Percentiles rank a stretch among this genome's conserved stretches.
Evolutionary conservation across 2,797 vertebrate genomes (phyloP).

Genomic region (Lagorchestes hirsutus): DNA sequence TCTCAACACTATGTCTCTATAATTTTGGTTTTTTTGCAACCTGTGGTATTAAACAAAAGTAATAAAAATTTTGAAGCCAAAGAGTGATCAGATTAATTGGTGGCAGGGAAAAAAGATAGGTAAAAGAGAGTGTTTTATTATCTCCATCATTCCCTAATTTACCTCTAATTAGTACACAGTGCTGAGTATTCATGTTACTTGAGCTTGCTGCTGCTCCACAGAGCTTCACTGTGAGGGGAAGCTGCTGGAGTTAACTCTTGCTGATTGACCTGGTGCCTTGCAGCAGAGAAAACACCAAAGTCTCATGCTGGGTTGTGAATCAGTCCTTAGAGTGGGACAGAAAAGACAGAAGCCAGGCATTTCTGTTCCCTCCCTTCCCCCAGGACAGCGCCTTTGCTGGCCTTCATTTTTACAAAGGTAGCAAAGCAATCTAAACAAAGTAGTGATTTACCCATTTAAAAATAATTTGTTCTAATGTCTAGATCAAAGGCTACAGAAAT

Average conservation of each 20-base stretch:
- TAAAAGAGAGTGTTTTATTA: conserved; percentile 64
- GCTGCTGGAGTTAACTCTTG: conserved; percentile 32
- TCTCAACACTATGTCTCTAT: conserved; percentile 83
- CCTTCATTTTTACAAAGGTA: conserved; percentile 68
- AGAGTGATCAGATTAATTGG: conserved; percentile 80
- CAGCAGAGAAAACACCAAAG: conserved; percentile 79
- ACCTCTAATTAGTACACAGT: conserved; percentile 53
- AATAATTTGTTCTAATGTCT: conserved; percentile 60
- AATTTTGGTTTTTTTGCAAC: conserved; percentile 73
- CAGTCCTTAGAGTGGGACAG: conserved; percentile 11
- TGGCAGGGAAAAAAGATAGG: conserved; percentile 65
- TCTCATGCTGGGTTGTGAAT: conserved; percentile 61
- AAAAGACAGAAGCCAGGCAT: background rate
- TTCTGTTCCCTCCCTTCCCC: conserved; percentile 12
- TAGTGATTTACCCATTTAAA: conserved; percentile 21
- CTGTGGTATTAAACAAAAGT: conserved; percentile 80
- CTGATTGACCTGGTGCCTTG: conserved; percentile 73
- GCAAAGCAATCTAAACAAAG: background rate
- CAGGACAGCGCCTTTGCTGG: conserved; percentile 65
- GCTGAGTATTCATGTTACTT: conserved; percentile 57
- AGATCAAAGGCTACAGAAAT: conserved; percentile 83
- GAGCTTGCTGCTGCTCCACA: conserved; percentile 63
- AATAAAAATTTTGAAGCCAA: conserved; percentile 82
- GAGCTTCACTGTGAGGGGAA: conserved; percentile 69
- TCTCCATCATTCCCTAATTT: conserved; percentile 76